Percentiles rank a stretch among this genome's conserved stretches.
These are phyloP conservation scores for Camptogramma bilineatum DNA, from an alignment of 2,888 invertebrate species.

Conservation along the genomic window DNA sequence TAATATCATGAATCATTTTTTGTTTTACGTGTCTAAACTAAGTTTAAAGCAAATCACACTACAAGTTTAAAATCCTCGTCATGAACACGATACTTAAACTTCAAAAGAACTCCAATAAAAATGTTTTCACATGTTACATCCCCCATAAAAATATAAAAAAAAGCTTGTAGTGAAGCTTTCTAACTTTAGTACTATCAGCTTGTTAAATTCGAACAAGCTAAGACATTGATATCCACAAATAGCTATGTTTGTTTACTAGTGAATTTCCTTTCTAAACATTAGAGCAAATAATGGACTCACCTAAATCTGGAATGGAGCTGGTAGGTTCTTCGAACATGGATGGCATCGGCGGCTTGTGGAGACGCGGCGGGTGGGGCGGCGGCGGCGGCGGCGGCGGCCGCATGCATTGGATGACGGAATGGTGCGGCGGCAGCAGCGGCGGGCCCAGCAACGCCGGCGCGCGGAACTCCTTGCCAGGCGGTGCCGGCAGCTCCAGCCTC, in stretches of 20 bases:
- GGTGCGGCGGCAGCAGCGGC: constrained; percentile 65
- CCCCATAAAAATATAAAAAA: too few relatives aligned
- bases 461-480: constrained; percentile 80
- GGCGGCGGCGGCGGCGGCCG: constrained; percentile 81
- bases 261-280: neutral
- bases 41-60: too few relatives aligned
- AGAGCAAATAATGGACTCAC: constrained; percentile 79
- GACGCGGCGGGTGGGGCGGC: constrained; percentile 81
- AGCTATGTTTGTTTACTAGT: neutral
- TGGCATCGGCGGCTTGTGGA: constrained; percentile 76
- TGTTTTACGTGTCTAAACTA: too few relatives aligned
- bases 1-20: too few relatives aligned
- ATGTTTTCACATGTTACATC: too few relatives aligned
- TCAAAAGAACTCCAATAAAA: too few relatives aligned
- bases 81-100: too few relatives aligned
- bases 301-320: constrained; percentile 95
- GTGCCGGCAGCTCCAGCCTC: constrained; percentile 78
- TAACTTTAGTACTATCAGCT: too few relatives aligned
- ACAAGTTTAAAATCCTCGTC: too few relatives aligned
- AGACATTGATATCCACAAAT: neutral
- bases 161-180: too few relatives aligned
- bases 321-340: constrained; percentile 90
- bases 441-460: constrained; percentile 73
- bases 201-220: too few relatives aligned
- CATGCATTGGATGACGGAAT: constrained; percentile 83